phyloP scores from a whole-genome alignment of 2,797 vertebrate species.

The Sebastes oblongus region DNA sequence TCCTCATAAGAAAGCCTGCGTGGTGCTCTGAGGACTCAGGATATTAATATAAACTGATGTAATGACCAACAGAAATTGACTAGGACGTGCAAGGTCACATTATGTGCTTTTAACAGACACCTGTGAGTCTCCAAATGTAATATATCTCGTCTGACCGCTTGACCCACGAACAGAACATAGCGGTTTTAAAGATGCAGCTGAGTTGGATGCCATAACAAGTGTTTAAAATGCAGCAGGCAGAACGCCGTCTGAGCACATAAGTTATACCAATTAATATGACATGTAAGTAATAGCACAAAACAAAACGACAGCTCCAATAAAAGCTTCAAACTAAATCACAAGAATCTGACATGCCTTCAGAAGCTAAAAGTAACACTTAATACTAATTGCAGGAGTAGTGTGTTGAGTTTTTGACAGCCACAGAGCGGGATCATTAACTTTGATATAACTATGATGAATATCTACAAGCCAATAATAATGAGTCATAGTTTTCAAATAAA shows the following conservation, averaged over 20 bases:
- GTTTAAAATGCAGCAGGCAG: not conserved
- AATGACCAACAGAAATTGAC: not conserved
- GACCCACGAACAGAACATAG: not conserved
- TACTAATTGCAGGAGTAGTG: not conserved
- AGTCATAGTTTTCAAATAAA: constrained; percentile 8
- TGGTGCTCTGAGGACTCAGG: not conserved
- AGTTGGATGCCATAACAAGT: not conserved
- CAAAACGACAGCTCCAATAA: constrained; percentile 6
- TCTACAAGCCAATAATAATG: not conserved
- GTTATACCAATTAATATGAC: constrained; percentile 9
- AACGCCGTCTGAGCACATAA: not conserved
- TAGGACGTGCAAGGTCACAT: not conserved
- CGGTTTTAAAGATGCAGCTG: not conserved
- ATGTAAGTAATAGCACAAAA: constrained; percentile 2
- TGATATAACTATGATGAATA: constrained; percentile 10
- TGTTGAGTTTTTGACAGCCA: not conserved
- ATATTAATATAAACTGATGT: not conserved
- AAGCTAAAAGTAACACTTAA: not conserved
- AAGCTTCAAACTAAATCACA: not conserved
- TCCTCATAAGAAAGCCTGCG: not conserved
- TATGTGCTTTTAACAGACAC: not conserved
- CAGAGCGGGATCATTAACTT: constrained; percentile 31
- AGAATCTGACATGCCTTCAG: not conserved
- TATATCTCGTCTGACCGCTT: not conserved
- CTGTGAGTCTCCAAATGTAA: not conserved